These are phyloP conservation scores for Tetranychus piercei DNA, from an alignment of 2,888 invertebrate species.

Conservation along the genomic window DNA sequence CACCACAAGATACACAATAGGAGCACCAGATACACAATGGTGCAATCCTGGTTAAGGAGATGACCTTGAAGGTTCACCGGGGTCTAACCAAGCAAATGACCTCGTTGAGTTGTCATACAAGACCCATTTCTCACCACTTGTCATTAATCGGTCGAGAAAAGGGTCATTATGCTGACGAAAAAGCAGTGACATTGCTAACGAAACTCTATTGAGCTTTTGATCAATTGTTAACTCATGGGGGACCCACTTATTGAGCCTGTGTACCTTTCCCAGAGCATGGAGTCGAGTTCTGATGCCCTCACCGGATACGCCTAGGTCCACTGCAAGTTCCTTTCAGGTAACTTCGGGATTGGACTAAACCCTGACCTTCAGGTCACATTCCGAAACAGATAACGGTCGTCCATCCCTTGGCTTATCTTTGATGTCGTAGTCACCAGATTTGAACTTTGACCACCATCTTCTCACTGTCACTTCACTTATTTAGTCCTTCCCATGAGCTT, in stretches of 20 bases:
- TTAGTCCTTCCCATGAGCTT: not conserved
- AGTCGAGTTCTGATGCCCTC: not conserved
- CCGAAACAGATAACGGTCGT: constrained; percentile 6
- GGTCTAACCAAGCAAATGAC: not conserved
- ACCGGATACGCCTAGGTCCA: not conserved
- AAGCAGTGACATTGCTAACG: constrained; percentile 3
- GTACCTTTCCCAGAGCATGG: not conserved
- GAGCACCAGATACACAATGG: constrained; percentile 18
- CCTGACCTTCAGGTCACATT: not conserved
- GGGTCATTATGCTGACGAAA: not conserved
- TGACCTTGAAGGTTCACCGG: not conserved
- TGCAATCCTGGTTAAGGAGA: constrained; percentile 2
- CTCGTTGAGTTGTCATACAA: not conserved
- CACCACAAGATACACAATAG: constrained; percentile 25
- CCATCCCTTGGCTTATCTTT: constrained; percentile 11
- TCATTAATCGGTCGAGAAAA: not conserved
- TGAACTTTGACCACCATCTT: not conserved
- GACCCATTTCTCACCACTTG: not conserved
- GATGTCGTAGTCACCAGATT: constrained; percentile 6
- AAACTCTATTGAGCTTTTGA: not conserved
- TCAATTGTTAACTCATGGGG: not conserved
- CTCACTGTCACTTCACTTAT: not conserved
- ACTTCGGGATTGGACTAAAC: not conserved
- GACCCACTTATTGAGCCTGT: not conserved
- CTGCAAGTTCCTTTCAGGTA: constrained; percentile 11